phyloP scores from a whole-genome alignment of 2,797 vertebrate species.

The Helostoma temminkii region DNA sequence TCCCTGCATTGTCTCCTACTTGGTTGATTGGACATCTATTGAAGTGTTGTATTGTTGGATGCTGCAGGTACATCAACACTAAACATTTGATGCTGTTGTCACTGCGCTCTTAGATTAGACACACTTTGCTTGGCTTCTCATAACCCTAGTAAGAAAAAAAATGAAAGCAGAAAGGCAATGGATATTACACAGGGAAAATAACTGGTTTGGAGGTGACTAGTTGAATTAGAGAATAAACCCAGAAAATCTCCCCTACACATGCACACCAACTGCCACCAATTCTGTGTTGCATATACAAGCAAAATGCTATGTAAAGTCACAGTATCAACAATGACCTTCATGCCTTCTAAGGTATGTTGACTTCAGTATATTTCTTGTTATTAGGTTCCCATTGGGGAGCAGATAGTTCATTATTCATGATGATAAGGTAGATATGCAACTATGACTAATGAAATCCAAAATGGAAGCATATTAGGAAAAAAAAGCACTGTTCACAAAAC shows the following conservation, averaged over 20 bases:
- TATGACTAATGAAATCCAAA: conserved; percentile 59
- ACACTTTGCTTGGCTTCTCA: conserved; percentile 63
- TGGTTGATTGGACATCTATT: conserved; percentile 56
- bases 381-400: conserved; percentile 18
- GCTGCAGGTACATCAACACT: conserved; percentile 48
- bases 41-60: conserved; percentile 56
- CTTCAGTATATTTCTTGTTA: conserved; percentile 4
- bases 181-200: conserved; percentile 51
- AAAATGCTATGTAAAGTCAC: conserved; percentile 10
- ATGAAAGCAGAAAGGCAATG: conserved; percentile 27
- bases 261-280: background rate
- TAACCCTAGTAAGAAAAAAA: conserved; percentile 45
- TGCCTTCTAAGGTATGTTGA: conserved; percentile 35
- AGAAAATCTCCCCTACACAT: conserved; percentile 18
- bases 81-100: conserved; percentile 59
- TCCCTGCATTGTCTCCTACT: conserved; percentile 30
- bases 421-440: conserved; percentile 35
- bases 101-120: conserved; percentile 71
- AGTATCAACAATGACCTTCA: conserved; percentile 21
- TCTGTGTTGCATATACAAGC: background rate
- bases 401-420: conserved; percentile 34
- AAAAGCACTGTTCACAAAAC: conserved; percentile 2
- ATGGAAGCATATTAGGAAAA: conserved; percentile 36
- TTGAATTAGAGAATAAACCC: conserved; percentile 6
- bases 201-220: conserved; percentile 9